These are phyloP conservation scores for Alviniconcha marisindica DNA, from an alignment of 1,140 invertebrate genomes.

Conservation along the genomic window DNA sequence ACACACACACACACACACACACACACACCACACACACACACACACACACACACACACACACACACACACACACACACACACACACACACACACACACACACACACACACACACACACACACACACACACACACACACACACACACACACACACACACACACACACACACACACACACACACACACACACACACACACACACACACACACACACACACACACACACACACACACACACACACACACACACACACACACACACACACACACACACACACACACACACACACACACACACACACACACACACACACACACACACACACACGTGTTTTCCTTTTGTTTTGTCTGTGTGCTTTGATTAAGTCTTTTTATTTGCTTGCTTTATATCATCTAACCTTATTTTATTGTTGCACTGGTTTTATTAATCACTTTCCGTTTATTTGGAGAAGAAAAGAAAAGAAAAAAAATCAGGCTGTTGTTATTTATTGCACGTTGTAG, in stretches of 20 bases:
- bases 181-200: background rate
- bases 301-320: background rate
- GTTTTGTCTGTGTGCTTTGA: too few species aligned
- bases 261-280: background rate
- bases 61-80: too few species aligned
- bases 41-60: too few species aligned
- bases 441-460: too few species aligned
- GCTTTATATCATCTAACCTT: too few species aligned
- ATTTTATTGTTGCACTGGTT: too few species aligned
- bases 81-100: background rate
- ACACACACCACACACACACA: too few species aligned
- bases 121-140: background rate
- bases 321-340: background rate
- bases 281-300: constrained; percentile 17
- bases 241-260: background rate
- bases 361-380: too few species aligned
- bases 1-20: too few species aligned
- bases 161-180: constrained; percentile 9
- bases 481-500: too few species aligned
- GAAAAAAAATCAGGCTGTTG: too few species aligned
- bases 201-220: constrained; percentile 17
- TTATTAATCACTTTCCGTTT: too few species aligned
- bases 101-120: background rate
- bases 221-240: constrained; percentile 5
- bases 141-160: constrained; percentile 29